Conservation (phyloP, 2,797 vertebrate genomes). For the Notoglanidium macrostoma region DNA sequence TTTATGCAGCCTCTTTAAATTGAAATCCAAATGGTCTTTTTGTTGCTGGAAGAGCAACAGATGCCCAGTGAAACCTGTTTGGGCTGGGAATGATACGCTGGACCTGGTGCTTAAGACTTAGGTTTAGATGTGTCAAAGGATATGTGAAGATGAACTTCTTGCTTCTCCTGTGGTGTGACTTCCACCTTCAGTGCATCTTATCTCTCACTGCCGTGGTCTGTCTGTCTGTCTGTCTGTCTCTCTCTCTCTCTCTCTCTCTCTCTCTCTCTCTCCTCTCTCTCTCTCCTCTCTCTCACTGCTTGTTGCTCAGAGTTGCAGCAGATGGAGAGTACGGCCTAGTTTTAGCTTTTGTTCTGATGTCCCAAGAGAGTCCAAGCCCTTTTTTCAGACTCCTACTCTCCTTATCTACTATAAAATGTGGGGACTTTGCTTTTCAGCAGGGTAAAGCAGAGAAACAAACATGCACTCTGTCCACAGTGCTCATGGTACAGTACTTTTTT, state of each 20-base stretch:
- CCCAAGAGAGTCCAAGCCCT: conserved; percentile 84
- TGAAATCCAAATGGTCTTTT: conserved; percentile 76
- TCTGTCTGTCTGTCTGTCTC: conserved; percentile 48
- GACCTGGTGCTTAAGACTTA: not conserved
- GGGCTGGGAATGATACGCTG: not conserved
- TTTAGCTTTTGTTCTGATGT: conserved; percentile 93
- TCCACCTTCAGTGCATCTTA: conserved; percentile 21
- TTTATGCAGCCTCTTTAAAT: conserved; percentile 71
- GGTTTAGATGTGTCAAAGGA: conserved; percentile 2
- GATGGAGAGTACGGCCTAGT: conserved; percentile 98
- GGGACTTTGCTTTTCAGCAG: conserved; percentile 83
- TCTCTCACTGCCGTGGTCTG: conserved; percentile 3
- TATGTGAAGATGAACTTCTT: conserved; percentile 9
- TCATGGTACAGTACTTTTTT: conserved; percentile 3
- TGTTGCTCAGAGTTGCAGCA: conserved; percentile 83
- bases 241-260: conserved; percentile 52
- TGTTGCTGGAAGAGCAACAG: conserved; percentile 78
- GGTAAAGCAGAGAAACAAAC: conserved; percentile 68
- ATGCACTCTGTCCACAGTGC: conserved; percentile 58
- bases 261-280: conserved; percentile 44
- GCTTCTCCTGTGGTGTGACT: not conserved
- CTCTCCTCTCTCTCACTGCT: conserved; percentile 50
- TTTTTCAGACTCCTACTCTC: conserved; percentile 75
- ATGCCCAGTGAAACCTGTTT: conserved; percentile 55
- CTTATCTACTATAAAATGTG: conserved; percentile 97